Evolutionary conservation across 2,888 invertebrate genomes (phyloP).

Genomic region (Sisyra nigra): DNA sequence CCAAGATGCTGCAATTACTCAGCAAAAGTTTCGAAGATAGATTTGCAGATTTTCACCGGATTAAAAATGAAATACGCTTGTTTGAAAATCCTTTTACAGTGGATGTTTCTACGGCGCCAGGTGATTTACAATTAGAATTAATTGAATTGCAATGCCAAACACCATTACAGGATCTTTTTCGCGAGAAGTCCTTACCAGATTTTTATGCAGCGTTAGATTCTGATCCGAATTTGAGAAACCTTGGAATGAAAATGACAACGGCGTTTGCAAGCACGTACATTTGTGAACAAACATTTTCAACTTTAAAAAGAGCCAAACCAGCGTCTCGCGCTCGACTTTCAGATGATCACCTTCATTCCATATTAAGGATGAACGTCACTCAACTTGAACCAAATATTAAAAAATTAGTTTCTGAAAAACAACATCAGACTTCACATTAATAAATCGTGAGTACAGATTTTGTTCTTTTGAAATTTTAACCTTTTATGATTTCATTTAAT

Average conservation of each 20-base stretch:
- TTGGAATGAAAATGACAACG: slow-evolving; percentile 3
- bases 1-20: slow-evolving; percentile 6
- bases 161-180: neutral
- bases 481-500: too few species aligned
- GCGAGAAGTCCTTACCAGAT: neutral
- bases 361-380: too few species aligned
- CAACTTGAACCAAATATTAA: too few species aligned
- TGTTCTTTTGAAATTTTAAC: too few species aligned
- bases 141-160: neutral
- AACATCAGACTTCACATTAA: too few species aligned
- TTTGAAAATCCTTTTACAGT: slow-evolving; percentile 5
- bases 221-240: slow-evolving; percentile 6
- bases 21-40: slow-evolving; percentile 6
- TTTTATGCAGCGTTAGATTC: slow-evolving; percentile 4
- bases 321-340: too few species aligned
- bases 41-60: slow-evolving; percentile 6
- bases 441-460: too few species aligned
- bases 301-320: slow-evolving; percentile 3
- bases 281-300: slow-evolving; percentile 6
- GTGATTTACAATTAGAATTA: slow-evolving; percentile 4
- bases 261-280: slow-evolving; percentile 5
- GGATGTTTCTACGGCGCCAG: slow-evolving; percentile 5
- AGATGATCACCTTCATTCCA: too few species aligned
- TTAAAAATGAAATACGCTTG: slow-evolving; percentile 4
- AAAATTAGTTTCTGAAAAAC: too few species aligned